phyloP scores from a whole-genome alignment of 2,888 invertebrate species.

The Thecocarcelia acutangulata region DNA sequence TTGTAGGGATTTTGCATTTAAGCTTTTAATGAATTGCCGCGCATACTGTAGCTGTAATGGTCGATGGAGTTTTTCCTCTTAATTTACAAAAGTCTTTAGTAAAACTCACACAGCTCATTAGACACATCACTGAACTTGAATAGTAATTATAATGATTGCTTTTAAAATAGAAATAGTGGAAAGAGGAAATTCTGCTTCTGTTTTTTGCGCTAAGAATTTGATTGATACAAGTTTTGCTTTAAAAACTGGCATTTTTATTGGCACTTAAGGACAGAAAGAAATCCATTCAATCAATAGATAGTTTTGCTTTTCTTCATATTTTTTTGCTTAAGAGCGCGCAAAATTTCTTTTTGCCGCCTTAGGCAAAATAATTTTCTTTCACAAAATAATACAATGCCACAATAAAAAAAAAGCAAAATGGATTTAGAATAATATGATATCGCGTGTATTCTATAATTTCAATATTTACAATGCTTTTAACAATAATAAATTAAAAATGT shows the following conservation, averaged over 20 bases:
- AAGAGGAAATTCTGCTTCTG: neutral
- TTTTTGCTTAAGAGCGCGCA: neutral
- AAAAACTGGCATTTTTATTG: no score
- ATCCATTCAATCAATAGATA: no score
- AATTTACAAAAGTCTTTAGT: constrained; percentile 41
- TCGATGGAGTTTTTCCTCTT: constrained; percentile 31
- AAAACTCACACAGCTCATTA: constrained; percentile 49
- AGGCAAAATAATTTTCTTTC: constrained; percentile 3
- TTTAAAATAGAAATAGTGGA: neutral
- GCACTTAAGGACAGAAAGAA: no score
- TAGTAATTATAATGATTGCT: constrained; percentile 35
- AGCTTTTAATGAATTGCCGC: constrained; percentile 46
- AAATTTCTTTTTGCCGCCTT: neutral
- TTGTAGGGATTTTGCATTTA: constrained; percentile 35
- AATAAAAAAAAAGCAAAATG: constrained; percentile 20
- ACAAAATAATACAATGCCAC: neutral
- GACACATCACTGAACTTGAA: constrained; percentile 33
- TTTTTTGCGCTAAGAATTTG: neutral
- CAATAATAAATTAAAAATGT: constrained; percentile 63
- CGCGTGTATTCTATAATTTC: constrained; percentile 56
- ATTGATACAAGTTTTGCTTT: constrained; percentile 1
- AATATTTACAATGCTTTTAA: constrained; percentile 52
- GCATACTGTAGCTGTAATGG: constrained; percentile 20
- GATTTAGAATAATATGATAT: constrained; percentile 19
- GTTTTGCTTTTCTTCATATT: no score